Evolutionary conservation across 2,888 invertebrate genomes (phyloP), one percentile per base, ranked within the genome.

Genomic region (Melanotus villosus): DNA sequence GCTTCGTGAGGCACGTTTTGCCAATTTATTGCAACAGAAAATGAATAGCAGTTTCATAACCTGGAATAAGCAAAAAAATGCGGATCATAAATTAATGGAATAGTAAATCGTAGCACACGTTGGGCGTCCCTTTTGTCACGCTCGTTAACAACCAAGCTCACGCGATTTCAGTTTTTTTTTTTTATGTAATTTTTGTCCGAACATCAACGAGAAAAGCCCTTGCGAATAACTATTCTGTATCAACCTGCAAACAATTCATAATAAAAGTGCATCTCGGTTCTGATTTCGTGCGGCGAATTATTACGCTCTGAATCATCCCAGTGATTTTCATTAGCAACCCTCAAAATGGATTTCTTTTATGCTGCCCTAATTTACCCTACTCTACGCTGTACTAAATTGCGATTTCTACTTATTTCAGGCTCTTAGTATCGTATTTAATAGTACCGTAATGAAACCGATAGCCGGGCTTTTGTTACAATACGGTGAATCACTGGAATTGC

Each of bases 281-380:
- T 12, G 23, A 47, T 47, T n/a, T 23, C 10, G 52, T 32, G 16
- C 52, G 14, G 34, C 32, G 57, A 68, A 69, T 69, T 65, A 69
- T 60, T 69, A 45, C 65, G 69, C 43, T 69, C 69, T 69, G 69
- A 69, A 69, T 69, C 69, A 69, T 64, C 69, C 19, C 65, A 38
- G 54, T 64, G 68, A 68, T 65, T 69, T 69, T 69, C 65, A 69
- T 69, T 69, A 69, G 52, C 65, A 65, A 60, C 69, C 69, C 69
- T 65, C 69, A 60, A 54, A 60, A 60, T 60, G 69, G 65, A 69
- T 65, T 69, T 69, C 69, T 69, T 65, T 69, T 56, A 69, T 68
- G n/a, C 65, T 54, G 56, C 56, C 58, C 59, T 65, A 69, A 69
- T 69, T 69, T 69, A 69, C 65, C 65, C 65, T 54, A 47, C 21